Evolutionary conservation across 2,888 invertebrate species (phyloP).

Genomic region (Nyleta sp.): DNA sequence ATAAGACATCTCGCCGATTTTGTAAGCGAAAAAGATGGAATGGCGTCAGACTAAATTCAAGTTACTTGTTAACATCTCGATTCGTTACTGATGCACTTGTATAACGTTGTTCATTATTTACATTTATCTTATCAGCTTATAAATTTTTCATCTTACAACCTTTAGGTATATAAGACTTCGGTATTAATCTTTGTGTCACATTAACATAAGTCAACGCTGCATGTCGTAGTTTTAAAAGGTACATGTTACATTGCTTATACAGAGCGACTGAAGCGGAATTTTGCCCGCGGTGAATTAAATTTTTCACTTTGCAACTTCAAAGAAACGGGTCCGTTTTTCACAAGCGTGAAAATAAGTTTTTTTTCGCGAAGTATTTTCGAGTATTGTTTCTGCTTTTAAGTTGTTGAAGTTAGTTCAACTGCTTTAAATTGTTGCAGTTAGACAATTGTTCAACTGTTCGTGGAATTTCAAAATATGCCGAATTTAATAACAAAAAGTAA

Average conservation of each 20-base stretch:
- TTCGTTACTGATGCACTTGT: constrained; percentile 36
- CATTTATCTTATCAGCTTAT: constrained; percentile 49
- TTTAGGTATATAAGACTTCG: constrained; percentile 20
- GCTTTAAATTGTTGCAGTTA: too few species aligned
- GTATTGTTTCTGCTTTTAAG: too few species aligned
- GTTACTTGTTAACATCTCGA: constrained; percentile 34
- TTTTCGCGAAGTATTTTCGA: too few species aligned
- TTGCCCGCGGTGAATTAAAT: constrained; percentile 27
- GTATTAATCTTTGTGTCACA: constrained; percentile 50
- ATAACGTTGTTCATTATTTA: constrained; percentile 36
- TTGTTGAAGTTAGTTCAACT: too few species aligned
- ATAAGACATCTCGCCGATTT: too few species aligned
- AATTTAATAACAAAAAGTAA: too few species aligned
- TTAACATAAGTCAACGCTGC: constrained; percentile 49
- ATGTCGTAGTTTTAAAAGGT: constrained; percentile 37
- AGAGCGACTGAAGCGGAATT: constrained; percentile 19
- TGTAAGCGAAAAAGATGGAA: too few species aligned
- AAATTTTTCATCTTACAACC: constrained; percentile 31
- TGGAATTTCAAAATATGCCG: too few species aligned
- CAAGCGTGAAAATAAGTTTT: background rate
- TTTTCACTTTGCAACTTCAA: constrained; percentile 26
- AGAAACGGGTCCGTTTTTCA: background rate
- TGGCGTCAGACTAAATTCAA: constrained; percentile 12
- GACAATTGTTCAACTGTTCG: too few species aligned
- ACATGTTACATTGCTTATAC: constrained; percentile 28